Conservation (phyloP, 2,888 invertebrate genomes). For the Nemotelus pantherinus region DNA sequence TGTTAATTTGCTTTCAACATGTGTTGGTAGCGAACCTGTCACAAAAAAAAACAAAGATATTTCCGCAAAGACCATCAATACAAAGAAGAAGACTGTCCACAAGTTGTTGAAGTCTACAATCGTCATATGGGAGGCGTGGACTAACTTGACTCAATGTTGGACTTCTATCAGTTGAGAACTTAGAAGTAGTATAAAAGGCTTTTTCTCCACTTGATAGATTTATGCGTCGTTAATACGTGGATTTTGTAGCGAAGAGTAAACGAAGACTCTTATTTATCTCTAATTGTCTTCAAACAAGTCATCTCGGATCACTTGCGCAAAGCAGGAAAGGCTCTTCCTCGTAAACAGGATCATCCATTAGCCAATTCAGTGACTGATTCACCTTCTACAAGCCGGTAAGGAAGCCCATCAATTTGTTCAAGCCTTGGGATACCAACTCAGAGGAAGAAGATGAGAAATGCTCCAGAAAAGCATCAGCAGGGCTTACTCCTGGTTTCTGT, state of each 20-base stretch:
- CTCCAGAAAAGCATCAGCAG: not conserved
- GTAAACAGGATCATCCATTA: not conserved
- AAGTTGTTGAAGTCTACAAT: too few species aligned
- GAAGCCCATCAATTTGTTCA: not conserved
- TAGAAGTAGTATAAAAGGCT: too few species aligned
- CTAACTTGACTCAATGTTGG: too few species aligned
- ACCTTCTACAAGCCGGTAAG: not conserved
- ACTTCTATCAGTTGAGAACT: too few species aligned
- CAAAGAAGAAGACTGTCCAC: too few species aligned
- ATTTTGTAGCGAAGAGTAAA: too few species aligned
- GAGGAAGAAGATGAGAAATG: not conserved
- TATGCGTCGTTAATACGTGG: too few species aligned
- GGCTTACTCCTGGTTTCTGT: not conserved
- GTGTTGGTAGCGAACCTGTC: constrained; percentile 47
- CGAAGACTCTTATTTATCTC: constrained; percentile 1
- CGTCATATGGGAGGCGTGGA: too few species aligned
- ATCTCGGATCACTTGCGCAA: not conserved
- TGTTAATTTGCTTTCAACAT: constrained; percentile 48
- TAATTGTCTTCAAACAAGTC: not conserved
- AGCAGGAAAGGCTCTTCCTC: too few species aligned
- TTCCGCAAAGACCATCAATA: too few species aligned
- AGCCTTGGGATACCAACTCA: not conserved
- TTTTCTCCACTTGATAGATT: too few species aligned
- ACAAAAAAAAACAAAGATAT: too few species aligned
- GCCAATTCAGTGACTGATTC: not conserved